phyloP scores from a whole-genome alignment of 2,888 invertebrate species.

The Blomia tropicalis region DNA sequence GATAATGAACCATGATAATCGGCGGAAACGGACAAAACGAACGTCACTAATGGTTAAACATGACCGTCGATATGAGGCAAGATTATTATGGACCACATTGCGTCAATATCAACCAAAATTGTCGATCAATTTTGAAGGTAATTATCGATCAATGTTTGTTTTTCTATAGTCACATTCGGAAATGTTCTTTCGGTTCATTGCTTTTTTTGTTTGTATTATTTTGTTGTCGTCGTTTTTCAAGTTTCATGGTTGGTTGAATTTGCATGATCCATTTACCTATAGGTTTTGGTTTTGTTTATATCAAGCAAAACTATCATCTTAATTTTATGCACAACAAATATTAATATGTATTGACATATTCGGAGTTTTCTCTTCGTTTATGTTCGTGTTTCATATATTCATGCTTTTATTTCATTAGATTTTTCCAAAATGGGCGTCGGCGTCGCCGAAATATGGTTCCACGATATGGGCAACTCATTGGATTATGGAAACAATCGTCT shows the following conservation, averaged over 20 bases:
- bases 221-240: too few species aligned
- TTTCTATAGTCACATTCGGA: too few species aligned
- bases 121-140: not conserved
- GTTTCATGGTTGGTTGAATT: too few species aligned
- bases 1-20: too few species aligned
- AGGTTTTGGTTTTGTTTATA: not conserved
- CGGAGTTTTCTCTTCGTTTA: not conserved
- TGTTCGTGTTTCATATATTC: not conserved
- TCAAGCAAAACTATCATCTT: too few species aligned
- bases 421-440: constrained; percentile 24
- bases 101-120: not conserved
- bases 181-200: too few species aligned
- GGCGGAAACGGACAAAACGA: too few species aligned
- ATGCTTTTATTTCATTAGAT: constrained; percentile 1
- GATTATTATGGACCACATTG: not conserved
- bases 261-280: not conserved
- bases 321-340: too few species aligned
- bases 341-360: too few species aligned
- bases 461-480: constrained; percentile 14
- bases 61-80: not conserved
- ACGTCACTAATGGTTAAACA: too few species aligned
- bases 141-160: not conserved
- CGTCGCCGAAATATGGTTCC: constrained; percentile 19
- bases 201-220: too few species aligned
- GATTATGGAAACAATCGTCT: constrained; percentile 11